A percentile compares a stretch with the other conserved stretches of the same genome.
Evolutionary conservation across 1,140 invertebrate genomes (phyloP).

Genomic region (Cyrtorhinus lividipennis): DNA sequence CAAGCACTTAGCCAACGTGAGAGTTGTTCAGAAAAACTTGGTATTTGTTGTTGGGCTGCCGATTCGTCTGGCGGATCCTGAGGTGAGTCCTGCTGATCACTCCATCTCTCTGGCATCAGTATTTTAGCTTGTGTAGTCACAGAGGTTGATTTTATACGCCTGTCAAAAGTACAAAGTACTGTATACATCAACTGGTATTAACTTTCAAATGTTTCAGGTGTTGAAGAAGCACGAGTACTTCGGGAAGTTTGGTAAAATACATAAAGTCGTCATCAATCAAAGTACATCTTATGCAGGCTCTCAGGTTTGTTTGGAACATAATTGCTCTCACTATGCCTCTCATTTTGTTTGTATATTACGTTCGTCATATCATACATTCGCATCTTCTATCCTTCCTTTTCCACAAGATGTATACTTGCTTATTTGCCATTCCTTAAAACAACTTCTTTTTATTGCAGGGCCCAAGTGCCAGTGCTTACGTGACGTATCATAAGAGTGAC

Average conservation of each 20-base stretch:
- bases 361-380: too few species aligned
- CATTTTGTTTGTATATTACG: too few species aligned
- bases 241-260: constrained; percentile 98
- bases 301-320: constrained; percentile 67
- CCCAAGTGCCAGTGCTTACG: constrained; percentile 91
- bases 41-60: constrained; percentile 98
- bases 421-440: too few species aligned
- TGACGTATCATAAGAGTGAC: constrained; percentile 86
- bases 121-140: neutral
- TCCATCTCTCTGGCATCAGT: too few species aligned
- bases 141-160: neutral
- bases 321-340: too few species aligned
- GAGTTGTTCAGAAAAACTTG: constrained; percentile 97
- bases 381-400: too few species aligned
- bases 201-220: constrained; percentile 37
- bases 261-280: constrained; percentile 99
- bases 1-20: constrained; percentile 90
- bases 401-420: too few species aligned
- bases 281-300: constrained; percentile 91
- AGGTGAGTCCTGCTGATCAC: constrained; percentile 44
- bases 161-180: neutral
- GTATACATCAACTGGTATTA: too few species aligned
- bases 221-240: constrained; percentile 97
- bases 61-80: constrained; percentile 82
- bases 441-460: constrained; percentile 40